Evolutionary conservation across 2,888 invertebrate genomes (phyloP).

Genomic region (Tachystola acroxantha): DNA sequence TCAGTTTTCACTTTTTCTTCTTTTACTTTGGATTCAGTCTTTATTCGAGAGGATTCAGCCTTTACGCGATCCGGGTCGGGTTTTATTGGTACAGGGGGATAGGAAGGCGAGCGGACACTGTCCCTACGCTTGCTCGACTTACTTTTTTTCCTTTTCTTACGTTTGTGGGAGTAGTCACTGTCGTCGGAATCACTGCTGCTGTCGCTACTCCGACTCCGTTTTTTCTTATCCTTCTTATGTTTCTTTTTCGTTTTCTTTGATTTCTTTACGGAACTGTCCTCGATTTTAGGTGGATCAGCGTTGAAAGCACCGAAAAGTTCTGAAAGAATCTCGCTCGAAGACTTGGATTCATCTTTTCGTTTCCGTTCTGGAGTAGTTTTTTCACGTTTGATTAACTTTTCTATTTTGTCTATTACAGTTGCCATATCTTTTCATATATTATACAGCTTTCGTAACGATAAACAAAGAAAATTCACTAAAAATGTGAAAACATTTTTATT

Average conservation of each 20-base stretch:
- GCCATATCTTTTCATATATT: constrained; percentile 53
- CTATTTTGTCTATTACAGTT: constrained; percentile 64
- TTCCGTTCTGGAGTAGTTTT: constrained; percentile 64
- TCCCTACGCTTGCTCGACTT: constrained; percentile 51
- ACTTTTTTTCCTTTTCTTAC: constrained; percentile 78
- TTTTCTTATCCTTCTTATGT: constrained; percentile 80
- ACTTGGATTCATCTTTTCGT: constrained; percentile 75
- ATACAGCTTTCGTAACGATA: too few species aligned
- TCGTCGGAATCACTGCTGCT: constrained; percentile 56
- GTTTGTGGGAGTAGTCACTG: constrained; percentile 73
- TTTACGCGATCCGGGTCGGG: not conserved
- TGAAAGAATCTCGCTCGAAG: constrained; percentile 88
- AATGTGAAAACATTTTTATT: too few species aligned
- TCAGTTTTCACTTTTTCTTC: constrained; percentile 30
- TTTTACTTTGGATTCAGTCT: constrained; percentile 27
- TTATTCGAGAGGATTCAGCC: constrained; percentile 11
- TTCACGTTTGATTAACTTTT: constrained; percentile 63
- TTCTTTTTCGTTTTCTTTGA: constrained; percentile 79
- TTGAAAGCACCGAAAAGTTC: constrained; percentile 89
- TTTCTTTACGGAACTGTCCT: constrained; percentile 52
- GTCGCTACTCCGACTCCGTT: constrained; percentile 46
- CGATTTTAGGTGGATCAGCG: constrained; percentile 82
- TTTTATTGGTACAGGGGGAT: constrained; percentile 23
- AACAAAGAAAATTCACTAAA: not conserved
- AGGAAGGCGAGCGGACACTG: constrained; percentile 38